phyloP scores from a whole-genome alignment of 2,888 invertebrate genomes.

The Oxyteleia sp. region DNA sequence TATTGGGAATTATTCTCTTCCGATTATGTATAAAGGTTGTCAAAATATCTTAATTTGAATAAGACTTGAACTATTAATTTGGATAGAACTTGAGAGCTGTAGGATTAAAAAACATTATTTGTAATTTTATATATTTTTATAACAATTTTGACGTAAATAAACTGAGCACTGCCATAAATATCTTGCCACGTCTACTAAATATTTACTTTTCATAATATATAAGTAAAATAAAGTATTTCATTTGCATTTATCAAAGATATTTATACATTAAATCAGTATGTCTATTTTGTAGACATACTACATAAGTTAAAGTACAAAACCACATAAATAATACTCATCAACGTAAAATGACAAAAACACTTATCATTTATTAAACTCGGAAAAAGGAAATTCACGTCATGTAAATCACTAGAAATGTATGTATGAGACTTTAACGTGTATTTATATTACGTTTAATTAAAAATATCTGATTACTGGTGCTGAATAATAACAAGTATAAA shows the following conservation, averaged over 20 bases:
- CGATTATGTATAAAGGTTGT: too few species aligned
- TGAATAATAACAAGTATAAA: conserved; percentile 38
- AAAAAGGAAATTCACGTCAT: conserved; percentile 12
- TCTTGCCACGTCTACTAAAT: conserved; percentile 15
- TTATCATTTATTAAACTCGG: conserved; percentile 4
- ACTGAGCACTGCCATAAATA: conserved; percentile 19
- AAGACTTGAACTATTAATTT: too few species aligned
- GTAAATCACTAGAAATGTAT: conserved; percentile 45
- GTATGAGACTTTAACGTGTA: conserved; percentile 33
- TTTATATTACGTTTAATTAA: conserved; percentile 34
- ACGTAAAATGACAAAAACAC: conserved; percentile 4
- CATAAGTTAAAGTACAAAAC: conserved; percentile 33
- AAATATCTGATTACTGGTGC: conserved; percentile 46
- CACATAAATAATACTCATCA: conserved; percentile 37
- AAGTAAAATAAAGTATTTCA: conserved; percentile 1
- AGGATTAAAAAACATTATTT: too few species aligned
- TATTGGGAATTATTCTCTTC: too few species aligned
- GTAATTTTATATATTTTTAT: conserved; percentile 10
- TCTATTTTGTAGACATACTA: neutral
- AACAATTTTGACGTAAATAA: neutral
- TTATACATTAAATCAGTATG: too few species aligned
- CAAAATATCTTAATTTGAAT: too few species aligned
- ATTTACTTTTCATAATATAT: conserved; percentile 1
- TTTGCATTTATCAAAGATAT: too few species aligned
- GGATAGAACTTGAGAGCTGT: too few species aligned